Conservation (phyloP, 2,888 invertebrate genomes). For the Aleiodes alternator region DNA sequence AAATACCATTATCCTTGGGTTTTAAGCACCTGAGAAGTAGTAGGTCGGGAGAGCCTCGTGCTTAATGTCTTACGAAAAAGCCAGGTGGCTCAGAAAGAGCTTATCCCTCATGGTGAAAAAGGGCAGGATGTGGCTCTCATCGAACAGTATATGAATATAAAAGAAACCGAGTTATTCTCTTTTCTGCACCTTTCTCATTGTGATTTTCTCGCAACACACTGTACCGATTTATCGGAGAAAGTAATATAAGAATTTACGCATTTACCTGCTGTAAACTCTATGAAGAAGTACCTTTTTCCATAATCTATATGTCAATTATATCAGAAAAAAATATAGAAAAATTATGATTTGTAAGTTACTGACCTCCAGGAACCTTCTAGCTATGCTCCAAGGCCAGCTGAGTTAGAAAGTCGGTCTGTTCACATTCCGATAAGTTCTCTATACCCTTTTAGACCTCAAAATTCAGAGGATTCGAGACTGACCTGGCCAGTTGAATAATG, state of each 20-base stretch:
- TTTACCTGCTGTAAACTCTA: too few relatives aligned
- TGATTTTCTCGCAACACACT: neutral
- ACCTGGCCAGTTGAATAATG: constrained; percentile 7
- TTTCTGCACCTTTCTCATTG: constrained; percentile 17
- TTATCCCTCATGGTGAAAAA: constrained; percentile 11
- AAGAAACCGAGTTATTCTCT: neutral
- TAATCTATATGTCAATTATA: too few relatives aligned
- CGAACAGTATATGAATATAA: constrained; percentile 12
- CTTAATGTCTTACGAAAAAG: constrained; percentile 46
- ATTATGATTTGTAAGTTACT: constrained; percentile 39
- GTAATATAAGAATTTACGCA: too few relatives aligned
- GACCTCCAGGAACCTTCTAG: constrained; percentile 50
- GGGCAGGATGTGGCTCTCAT: constrained; percentile 42
- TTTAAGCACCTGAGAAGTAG: constrained; percentile 15
- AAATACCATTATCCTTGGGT: neutral
- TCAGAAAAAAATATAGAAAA: too few relatives aligned
- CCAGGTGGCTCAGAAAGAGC: constrained; percentile 50
- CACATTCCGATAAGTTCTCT: constrained; percentile 26
- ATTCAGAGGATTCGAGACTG: constrained; percentile 23
- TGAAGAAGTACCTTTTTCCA: neutral
- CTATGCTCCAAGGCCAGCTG: constrained; percentile 47
- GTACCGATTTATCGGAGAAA: too few relatives aligned
- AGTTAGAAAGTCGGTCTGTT: constrained; percentile 40
- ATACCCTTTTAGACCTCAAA: constrained; percentile 11
- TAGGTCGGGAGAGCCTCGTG: constrained; percentile 43